These are phyloP conservation scores for Macrocentrus cingulum DNA, from an alignment of 1,140 invertebrate genomes.

Conservation along the genomic window DNA sequence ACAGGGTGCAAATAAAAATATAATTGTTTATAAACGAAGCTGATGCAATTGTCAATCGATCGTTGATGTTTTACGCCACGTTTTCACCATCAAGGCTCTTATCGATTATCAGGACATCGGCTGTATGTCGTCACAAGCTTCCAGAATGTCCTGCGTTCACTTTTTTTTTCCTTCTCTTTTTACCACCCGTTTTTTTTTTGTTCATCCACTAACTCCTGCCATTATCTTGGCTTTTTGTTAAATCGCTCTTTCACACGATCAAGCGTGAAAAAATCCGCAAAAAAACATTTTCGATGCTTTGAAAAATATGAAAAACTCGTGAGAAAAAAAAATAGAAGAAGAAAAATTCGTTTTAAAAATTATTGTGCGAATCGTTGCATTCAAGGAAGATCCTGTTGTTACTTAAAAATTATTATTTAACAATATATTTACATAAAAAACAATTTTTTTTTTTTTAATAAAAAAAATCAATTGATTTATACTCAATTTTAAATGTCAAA, in stretches of 20 bases:
- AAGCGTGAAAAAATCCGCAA: too few species aligned
- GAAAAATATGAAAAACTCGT: background rate
- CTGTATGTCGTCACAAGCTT: conserved; percentile 16
- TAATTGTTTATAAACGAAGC: too few species aligned
- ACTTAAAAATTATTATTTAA: too few species aligned
- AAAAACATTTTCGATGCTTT: conserved; percentile 3
- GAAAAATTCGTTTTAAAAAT: too few species aligned
- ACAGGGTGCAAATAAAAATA: background rate
- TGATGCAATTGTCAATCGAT: conserved; percentile 4
- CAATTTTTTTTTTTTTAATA: background rate
- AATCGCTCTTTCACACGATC: too few species aligned
- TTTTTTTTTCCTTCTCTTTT: background rate
- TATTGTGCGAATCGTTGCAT: conserved; percentile 10
- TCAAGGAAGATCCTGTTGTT: background rate
- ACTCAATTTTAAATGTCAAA: conserved; percentile 9
- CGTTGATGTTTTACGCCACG: conserved; percentile 14
- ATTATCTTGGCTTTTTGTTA: too few species aligned
- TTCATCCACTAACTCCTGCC: too few species aligned
- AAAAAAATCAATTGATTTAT: conserved; percentile 1
- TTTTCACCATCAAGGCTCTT: conserved; percentile 27
- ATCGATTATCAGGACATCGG: conserved; percentile 48
- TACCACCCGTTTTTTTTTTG: background rate
- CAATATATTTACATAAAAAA: background rate
- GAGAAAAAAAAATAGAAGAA: too few species aligned
- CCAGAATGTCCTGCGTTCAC: background rate